Percentiles rank a stretch among this genome's conserved stretches.
These are phyloP conservation scores for Aromia moschata DNA, from an alignment of 2,888 invertebrate genomes.

Conservation along the genomic window DNA sequence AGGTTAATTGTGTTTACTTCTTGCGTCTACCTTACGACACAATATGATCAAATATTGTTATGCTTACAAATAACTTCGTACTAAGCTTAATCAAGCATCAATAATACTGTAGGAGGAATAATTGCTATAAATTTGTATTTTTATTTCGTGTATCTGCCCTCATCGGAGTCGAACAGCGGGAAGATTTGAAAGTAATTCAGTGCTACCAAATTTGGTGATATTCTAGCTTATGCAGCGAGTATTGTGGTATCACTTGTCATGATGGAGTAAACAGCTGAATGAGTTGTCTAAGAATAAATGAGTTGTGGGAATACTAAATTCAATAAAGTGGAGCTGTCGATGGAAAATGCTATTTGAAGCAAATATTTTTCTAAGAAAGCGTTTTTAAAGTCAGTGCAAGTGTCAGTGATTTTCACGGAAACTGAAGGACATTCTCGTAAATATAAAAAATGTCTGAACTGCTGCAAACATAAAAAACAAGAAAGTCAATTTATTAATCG, in stretches of 20 bases:
- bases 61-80: too few species aligned
- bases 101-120: too few species aligned
- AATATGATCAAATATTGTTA: too few species aligned
- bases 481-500: constrained; percentile 38
- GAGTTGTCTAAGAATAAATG: constrained; percentile 31
- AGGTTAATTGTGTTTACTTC: too few species aligned
- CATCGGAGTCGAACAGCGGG: too few species aligned
- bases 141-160: too few species aligned
- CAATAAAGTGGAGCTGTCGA: constrained; percentile 17
- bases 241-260: constrained; percentile 2
- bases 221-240: too few species aligned
- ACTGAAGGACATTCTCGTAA: constrained; percentile 33
- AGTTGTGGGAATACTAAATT: constrained; percentile 33
- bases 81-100: too few species aligned
- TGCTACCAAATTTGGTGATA: too few species aligned
- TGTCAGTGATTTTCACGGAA: constrained; percentile 33
- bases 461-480: constrained; percentile 44
- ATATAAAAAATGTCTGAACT: constrained; percentile 43
- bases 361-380: constrained; percentile 3
- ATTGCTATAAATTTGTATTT: too few species aligned
- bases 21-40: too few species aligned
- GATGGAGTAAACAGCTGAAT: constrained; percentile 39
- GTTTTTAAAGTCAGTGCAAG: constrained; percentile 31
- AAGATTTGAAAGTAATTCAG: too few species aligned
- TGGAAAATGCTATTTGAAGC: constrained; percentile 6